Conservation (phyloP, 1,140 invertebrate species). For the Drosophila arizonae region DNA sequence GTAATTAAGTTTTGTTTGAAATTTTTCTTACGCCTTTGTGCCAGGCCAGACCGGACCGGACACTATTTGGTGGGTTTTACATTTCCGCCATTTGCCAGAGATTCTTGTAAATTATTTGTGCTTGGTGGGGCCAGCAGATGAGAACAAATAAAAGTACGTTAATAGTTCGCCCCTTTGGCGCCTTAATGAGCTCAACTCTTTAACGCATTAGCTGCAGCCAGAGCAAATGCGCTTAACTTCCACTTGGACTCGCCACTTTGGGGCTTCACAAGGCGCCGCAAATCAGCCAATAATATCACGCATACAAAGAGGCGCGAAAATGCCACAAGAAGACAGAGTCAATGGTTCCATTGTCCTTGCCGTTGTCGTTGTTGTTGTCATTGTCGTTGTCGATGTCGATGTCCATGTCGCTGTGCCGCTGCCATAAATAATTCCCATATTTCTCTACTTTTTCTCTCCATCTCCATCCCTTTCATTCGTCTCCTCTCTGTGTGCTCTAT, state of each 20-base stretch:
- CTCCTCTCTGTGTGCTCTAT: constrained; percentile 1
- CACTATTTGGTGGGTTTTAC: constrained; percentile 57
- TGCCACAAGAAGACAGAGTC: constrained; percentile 36
- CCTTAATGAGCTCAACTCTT: constrained; percentile 68
- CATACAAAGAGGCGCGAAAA: constrained; percentile 36
- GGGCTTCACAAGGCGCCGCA: constrained; percentile 24
- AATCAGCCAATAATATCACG: constrained; percentile 51
- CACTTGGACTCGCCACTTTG: constrained; percentile 13
- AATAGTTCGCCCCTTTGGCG: constrained; percentile 52
- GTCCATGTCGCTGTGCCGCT: constrained; percentile 27
- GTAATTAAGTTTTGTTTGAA: constrained; percentile 79
- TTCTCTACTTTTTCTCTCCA: constrained; percentile 11
- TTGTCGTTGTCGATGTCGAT: constrained; percentile 10
- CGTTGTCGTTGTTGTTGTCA: constrained; percentile 3
- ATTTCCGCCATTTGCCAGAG: constrained; percentile 41
- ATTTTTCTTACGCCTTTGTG: constrained; percentile 69
- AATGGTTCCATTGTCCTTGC: constrained; percentile 8
- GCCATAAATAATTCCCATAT: constrained; percentile 70
- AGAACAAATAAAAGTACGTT: constrained; percentile 41
- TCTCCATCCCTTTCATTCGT: not conserved
- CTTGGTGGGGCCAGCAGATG: too few species aligned
- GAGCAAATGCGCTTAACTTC: constrained; percentile 53
- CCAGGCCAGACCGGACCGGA: constrained; percentile 46
- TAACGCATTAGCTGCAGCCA: constrained; percentile 63
- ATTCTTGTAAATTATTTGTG: constrained; percentile 63